A percentile compares a stretch with the other conserved stretches of the same genome.
Evolutionary conservation across 92 coral and sea anemone genomes (phyloP).

Genomic region (Zoanthus sansibaricus): DNA sequence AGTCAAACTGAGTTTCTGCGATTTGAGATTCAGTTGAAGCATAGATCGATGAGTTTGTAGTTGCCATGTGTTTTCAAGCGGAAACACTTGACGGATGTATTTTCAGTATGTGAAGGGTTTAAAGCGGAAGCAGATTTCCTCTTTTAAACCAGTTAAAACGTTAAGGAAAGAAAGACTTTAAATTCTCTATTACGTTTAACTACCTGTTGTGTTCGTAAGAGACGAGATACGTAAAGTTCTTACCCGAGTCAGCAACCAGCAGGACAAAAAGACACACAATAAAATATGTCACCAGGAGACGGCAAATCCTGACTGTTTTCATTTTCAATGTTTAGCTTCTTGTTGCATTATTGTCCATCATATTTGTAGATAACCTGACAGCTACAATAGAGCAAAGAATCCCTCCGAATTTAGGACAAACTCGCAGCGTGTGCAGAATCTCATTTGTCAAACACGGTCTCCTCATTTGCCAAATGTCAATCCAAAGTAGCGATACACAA

Average conservation of each 20-base stretch:
- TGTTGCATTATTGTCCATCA: not conserved
- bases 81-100: not conserved
- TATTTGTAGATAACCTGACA: slow-evolving; percentile 4
- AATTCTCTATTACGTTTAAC: not conserved
- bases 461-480: slow-evolving; percentile 41
- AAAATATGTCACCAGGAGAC: slow-evolving; percentile 41
- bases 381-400: slow-evolving; percentile 4
- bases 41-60: not conserved
- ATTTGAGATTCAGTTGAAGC: not conserved
- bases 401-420: not conserved
- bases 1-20: not conserved
- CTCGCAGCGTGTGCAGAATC: not conserved
- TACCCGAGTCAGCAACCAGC: slow-evolving; percentile 33
- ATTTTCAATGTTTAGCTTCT: slow-evolving; percentile 24
- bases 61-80: slow-evolving; percentile 17
- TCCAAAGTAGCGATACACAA: slow-evolving; percentile 16
- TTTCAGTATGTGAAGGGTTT: not conserved
- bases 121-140: not conserved
- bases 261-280: slow-evolving; percentile 24
- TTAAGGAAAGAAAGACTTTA: not conserved
- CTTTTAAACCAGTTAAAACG: not conserved
- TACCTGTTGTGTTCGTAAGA: not conserved
- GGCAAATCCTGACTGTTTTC: slow-evolving; percentile 36
- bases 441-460: slow-evolving; percentile 16
- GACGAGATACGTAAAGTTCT: slow-evolving; percentile 6